Base-by-base conservation (phyloP, 2,113 vertebrate species). In the Eidolon helvum region DNA sequence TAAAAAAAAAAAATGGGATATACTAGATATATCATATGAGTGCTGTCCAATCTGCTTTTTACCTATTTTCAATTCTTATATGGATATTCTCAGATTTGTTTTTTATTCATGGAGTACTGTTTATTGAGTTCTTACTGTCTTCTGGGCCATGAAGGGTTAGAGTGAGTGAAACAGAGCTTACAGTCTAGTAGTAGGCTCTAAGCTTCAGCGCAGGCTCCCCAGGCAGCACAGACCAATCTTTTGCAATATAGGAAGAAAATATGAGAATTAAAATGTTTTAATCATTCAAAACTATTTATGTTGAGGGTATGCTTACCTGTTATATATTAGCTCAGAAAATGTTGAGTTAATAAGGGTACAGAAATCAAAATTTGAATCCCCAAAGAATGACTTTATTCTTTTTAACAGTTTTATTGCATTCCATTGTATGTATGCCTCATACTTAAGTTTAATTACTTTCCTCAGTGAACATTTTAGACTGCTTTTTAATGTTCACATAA, bases 331-430 rank as follows among this genome's bases (percentile, higher is more conserved):
- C 45, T 86, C 40, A 94, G 26, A 43, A 77, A 84, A 69, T 65
- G 26, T 80, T 71, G 15, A 92, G 15, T 74, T 95, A 43, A n/a
- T 97, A 86, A 97, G 59, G 43, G 21, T 92, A 57, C 10, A 94
- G 82, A 71, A 75, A 55, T 95, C 22, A 90, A 92, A 91, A 80
- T 87, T 74, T 77, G 35, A 55, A 90, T 66, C 18, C 11, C 28
- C 24, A 40, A 40, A 84, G 38, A 86, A 45, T 22, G 35, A 5
- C 69, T 94, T 69, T 83, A 87, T 92, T 94, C 35, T 75, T 96
- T 85, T 26, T 38, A 93, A 89, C 24, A 74, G 33, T 89, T 92
- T 94, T 33, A 40, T 78, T 94, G 16, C 24, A 68, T 90, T 85
- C 50, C 43, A 1, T 91, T 43, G 0, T 75, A 35, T 19, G 48